Evolutionary conservation across 2,113 vertebrate genomes (phyloP).

Genomic region (Mormoops blainvillei): DNA sequence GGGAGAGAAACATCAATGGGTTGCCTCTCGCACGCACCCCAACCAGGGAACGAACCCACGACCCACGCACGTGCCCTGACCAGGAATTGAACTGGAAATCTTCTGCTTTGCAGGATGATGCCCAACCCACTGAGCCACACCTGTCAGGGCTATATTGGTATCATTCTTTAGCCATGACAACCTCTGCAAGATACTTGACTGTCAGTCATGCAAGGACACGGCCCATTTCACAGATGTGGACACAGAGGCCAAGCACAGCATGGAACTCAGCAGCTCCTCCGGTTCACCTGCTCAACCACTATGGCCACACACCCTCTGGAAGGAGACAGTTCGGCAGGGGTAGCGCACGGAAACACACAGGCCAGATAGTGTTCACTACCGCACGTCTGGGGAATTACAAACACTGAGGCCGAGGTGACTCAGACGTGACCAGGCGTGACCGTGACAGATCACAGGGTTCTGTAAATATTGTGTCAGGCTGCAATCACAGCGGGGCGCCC

Average conservation of each 20-base stretch:
- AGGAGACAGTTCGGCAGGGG: neutral
- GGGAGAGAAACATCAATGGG: too few species aligned
- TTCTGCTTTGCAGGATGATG: too few species aligned
- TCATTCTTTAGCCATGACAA: neutral
- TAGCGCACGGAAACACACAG: neutral
- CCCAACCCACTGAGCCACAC: too few species aligned
- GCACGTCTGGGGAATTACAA: neutral
- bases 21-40: too few species aligned
- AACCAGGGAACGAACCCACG: too few species aligned
- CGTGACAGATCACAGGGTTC: neutral
- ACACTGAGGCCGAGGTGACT: neutral
- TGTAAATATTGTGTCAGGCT: conserved; percentile 43
- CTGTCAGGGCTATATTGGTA: too few species aligned
- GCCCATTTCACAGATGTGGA: neutral
- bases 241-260: neutral
- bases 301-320: neutral
- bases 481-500: neutral
- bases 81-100: too few species aligned
- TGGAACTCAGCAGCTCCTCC: neutral
- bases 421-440: conserved; percentile 11
- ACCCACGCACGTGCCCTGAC: too few species aligned
- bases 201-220: neutral
- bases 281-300: neutral
- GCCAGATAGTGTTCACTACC: neutral
- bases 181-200: neutral